Evolutionary conservation across 2,888 invertebrate species (phyloP).

Genomic region (Drosophila suboccidentalis): DNA sequence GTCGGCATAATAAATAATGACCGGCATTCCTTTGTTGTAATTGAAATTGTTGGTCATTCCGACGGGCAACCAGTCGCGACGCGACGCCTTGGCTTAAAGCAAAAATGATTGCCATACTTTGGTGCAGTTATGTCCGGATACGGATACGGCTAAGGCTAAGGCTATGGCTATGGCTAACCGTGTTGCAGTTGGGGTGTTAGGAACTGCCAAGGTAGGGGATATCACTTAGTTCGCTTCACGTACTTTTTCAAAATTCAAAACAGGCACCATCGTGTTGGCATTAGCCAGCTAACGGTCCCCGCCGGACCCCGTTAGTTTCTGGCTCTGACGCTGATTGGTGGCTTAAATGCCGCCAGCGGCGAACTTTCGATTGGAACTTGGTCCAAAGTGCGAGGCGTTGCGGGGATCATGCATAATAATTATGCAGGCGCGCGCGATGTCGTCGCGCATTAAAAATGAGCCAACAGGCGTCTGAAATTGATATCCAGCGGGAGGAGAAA

Average conservation of each 20-base stretch:
- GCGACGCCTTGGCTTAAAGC: slow-evolving; percentile 73
- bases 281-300: slow-evolving; percentile 48
- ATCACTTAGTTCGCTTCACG: slow-evolving; percentile 60
- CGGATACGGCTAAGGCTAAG: slow-evolving; percentile 11
- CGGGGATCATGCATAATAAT: slow-evolving; percentile 72
- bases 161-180: slow-evolving; percentile 8
- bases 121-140: slow-evolving; percentile 66
- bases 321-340: slow-evolving; percentile 78
- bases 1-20: slow-evolving; percentile 83
- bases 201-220: slow-evolving; percentile 4
- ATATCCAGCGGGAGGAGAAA: slow-evolving; percentile 45
- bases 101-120: slow-evolving; percentile 83
- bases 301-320: slow-evolving; percentile 27
- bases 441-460: slow-evolving; percentile 76
- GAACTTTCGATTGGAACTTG: slow-evolving; percentile 47
- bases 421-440: slow-evolving; percentile 67
- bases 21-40: slow-evolving; percentile 83
- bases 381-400: slow-evolving; percentile 1
- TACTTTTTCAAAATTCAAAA: slow-evolving; percentile 82
- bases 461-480: slow-evolving; percentile 65
- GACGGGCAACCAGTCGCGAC: slow-evolving; percentile 47
- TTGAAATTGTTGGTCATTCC: slow-evolving; percentile 84
- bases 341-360: slow-evolving; percentile 66
- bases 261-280: slow-evolving; percentile 75
- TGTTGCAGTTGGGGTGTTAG: slow-evolving; percentile 38